Conservation (phyloP, 2,888 invertebrate species). For the Druceiella hillmani region DNA sequence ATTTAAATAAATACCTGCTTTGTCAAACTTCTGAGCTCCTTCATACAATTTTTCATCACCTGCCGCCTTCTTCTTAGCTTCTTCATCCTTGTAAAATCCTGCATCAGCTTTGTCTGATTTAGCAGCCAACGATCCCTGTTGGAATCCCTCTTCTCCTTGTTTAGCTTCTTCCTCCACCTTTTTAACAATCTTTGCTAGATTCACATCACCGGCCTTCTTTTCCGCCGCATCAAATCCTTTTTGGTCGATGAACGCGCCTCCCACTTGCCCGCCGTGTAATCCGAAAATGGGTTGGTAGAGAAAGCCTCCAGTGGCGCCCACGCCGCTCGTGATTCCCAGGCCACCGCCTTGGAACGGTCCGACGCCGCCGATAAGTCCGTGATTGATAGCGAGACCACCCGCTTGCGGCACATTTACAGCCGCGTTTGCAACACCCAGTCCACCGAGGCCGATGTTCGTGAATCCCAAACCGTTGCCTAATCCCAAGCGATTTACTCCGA, state of each 20-base stretch:
- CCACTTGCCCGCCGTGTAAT: slow-evolving; percentile 32
- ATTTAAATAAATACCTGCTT: slow-evolving; percentile 42
- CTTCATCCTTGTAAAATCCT: slow-evolving; percentile 49
- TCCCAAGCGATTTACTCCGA: slow-evolving; percentile 27
- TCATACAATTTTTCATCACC: slow-evolving; percentile 56
- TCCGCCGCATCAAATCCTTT: slow-evolving; percentile 52
- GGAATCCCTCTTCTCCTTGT: slow-evolving; percentile 53
- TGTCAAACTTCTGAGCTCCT: slow-evolving; percentile 52
- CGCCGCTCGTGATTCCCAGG: slow-evolving; percentile 17
- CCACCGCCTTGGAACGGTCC: slow-evolving; percentile 32
- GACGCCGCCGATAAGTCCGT: slow-evolving; percentile 35
- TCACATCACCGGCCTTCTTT: slow-evolving; percentile 52
- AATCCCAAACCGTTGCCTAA: slow-evolving; percentile 27
- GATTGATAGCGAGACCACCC: slow-evolving; percentile 28
- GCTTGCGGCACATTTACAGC: too few relatives aligned
- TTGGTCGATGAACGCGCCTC: slow-evolving; percentile 50
- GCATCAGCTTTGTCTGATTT: slow-evolving; percentile 51
- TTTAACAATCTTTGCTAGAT: slow-evolving; percentile 49
- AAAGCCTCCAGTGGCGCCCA: slow-evolving; percentile 28
- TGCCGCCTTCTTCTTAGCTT: slow-evolving; percentile 53
- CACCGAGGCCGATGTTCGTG: slow-evolving; percentile 21
- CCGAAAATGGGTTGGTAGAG: slow-evolving; percentile 40
- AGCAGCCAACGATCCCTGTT: slow-evolving; percentile 49
- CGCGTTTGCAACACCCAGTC: too few relatives aligned
- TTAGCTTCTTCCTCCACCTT: slow-evolving; percentile 51